These are phyloP conservation scores for Heterotis niloticus DNA, from an alignment of 2,113 vertebrate genomes.

Conservation along the genomic window DNA sequence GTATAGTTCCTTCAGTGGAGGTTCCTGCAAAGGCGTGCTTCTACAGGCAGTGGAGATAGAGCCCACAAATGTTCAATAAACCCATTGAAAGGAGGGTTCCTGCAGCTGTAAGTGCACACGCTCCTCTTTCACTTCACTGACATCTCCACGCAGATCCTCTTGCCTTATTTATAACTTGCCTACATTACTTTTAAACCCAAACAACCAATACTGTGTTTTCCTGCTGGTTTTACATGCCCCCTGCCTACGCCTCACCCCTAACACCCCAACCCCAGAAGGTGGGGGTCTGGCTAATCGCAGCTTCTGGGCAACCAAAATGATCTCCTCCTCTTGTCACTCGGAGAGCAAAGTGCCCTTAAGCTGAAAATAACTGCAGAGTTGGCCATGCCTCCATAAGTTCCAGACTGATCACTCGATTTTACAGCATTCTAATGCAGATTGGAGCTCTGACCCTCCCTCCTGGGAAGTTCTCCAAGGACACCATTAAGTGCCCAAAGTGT, in stretches of 20 bases:
- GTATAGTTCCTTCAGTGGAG: neutral
- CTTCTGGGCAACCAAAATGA: neutral
- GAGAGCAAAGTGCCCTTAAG: neutral
- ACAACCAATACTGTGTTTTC: neutral
- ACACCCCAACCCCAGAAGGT: no score
- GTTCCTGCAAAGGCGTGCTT: no score
- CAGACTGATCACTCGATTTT: neutral
- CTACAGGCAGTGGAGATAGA: no score
- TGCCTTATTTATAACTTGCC: no score
- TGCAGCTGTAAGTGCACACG: no score
- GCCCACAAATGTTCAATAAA: no score
- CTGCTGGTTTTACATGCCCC: neutral
- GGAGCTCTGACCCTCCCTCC: neutral
- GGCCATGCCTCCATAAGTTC: neutral
- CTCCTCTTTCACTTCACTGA: no score
- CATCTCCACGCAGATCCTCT: no score
- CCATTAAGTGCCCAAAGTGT: neutral
- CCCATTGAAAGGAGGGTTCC: no score
- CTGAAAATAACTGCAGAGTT: neutral
- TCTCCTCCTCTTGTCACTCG: neutral
- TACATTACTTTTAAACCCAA: neutral
- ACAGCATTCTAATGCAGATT: conserved; percentile 5
- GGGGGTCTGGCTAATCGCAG: neutral
- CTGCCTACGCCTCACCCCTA: no score
- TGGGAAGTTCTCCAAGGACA: conserved; percentile 14